A percentile compares a stretch with the other conserved stretches of the same genome.
Evolutionary conservation across 92 coral and sea anemone genomes (phyloP).

Genomic region (Meandrina meandrites): DNA sequence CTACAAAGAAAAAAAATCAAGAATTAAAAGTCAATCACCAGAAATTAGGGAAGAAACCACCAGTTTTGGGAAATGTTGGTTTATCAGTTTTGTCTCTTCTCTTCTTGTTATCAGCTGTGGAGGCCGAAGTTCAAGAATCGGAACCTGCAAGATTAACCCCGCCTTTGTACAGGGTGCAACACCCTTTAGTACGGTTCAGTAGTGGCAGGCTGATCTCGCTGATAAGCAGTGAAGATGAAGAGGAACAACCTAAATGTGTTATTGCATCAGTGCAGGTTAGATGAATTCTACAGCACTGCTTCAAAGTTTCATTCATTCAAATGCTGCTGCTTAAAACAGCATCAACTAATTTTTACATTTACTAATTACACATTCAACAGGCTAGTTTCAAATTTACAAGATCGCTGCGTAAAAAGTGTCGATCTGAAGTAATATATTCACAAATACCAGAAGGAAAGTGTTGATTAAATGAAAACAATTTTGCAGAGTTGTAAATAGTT

Average conservation of each 20-base stretch:
- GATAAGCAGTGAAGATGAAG: constrained; percentile 20
- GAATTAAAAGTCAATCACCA: not conserved
- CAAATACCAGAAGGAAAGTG: no score
- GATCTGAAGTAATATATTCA: no score
- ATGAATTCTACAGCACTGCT: not conserved
- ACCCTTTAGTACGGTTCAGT: constrained; percentile 37
- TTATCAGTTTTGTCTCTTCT: not conserved
- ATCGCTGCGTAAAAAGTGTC: no score
- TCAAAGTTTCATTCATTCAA: not conserved
- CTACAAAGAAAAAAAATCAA: not conserved
- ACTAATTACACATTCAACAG: no score
- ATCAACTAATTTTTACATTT: no score
- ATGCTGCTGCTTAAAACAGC: not conserved
- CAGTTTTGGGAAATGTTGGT: not conserved
- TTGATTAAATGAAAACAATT: no score
- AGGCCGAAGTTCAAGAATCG: not conserved
- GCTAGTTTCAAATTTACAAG: no score
- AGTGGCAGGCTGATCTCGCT: constrained; percentile 30
- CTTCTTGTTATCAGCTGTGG: not conserved
- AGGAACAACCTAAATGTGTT: constrained; percentile 20
- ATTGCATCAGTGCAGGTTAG: constrained; percentile 44
- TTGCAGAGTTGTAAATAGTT: no score
- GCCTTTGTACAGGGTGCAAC: constrained; percentile 24
- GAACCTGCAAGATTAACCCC: constrained; percentile 38
- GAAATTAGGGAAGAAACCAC: not conserved